Evolutionary conservation across 2,797 vertebrate genomes (phyloP), one percentile per base, ranked within the genome.

Genomic region (Channallabes apus): DNA sequence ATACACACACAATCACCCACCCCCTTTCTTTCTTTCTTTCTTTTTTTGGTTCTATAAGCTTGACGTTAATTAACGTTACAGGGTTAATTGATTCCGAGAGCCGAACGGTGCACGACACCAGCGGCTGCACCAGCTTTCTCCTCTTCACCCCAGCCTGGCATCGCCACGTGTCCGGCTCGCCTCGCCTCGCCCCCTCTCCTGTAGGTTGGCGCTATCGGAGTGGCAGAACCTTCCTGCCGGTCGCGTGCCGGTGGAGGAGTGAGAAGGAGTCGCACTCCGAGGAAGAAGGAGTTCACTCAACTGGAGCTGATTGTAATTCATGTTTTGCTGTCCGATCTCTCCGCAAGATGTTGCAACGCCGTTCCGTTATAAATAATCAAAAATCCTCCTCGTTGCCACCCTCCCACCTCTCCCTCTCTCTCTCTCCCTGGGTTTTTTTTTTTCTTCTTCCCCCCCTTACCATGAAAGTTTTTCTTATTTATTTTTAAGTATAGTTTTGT

Each of bases 21-120:
- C 93, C 93, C 62, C 46, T 51, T 51, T 75, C 12, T 91, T 95
- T 6, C 1, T 41, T 41, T 7, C 7, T 41, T 41, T 41, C 7
- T 41, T 41, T 6, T 41, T 41, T 41, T 96, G 96, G 94, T 96
- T 95, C 94, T 93, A 94, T 95, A 93, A 93, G 94, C 95, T 96
- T 97, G 96, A 97, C 96, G 96, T 97, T 98, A 99, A 99, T 99
- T 99, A 98, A 97, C 96, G 96, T 95, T n/a, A 93, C 90, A 90
- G 15, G 96, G 96, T 97, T 98, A 98, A 98, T 97, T 98, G 96
- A 97, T 97, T 97, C 95, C 96, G 96, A 97, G 97, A 97, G 94
- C 96, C 92, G 94, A 96, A 96, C 96, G 96, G 95, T 92, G 94
- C 93, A 92, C 93, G 94, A 95, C 91, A 92, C 38, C 38, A 41